phyloP scores from a whole-genome alignment of 2,113 vertebrate genomes.

The Sigmodon hispidus region DNA sequence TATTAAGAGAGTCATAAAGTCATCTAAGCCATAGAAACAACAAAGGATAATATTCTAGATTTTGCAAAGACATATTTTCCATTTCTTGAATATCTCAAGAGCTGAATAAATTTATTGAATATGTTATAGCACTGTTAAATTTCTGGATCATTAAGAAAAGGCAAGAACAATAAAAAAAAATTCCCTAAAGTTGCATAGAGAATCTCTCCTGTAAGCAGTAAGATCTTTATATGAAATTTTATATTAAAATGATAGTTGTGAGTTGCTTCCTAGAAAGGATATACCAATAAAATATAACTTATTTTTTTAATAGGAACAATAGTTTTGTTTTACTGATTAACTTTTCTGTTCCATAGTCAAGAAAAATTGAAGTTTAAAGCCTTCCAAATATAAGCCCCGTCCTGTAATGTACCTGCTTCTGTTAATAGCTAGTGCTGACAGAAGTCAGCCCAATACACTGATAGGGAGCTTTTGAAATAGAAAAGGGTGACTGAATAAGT shows the following conservation, averaged over 20 bases:
- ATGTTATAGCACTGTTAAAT: conserved; percentile 57
- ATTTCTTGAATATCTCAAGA: conserved; percentile 66
- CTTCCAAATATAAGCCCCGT: not conserved
- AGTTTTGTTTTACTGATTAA: conserved; percentile 1
- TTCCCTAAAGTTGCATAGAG: not conserved
- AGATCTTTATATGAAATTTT: not conserved
- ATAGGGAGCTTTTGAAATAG: not conserved
- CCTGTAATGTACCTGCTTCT: not conserved
- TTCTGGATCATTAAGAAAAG: conserved; percentile 41
- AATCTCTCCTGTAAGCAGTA: conserved; percentile 18
- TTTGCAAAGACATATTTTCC: conserved; percentile 62
- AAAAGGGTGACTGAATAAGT: not conserved
- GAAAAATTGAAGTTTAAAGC: not conserved
- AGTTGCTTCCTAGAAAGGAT: conserved; percentile 7
- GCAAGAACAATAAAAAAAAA: conserved; percentile 43
- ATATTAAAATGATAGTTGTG: not conserved
- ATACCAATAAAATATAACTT: not conserved
- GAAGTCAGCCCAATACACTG: not conserved
- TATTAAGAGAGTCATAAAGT: conserved; percentile 71
- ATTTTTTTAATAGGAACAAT: not conserved
- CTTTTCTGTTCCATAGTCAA: not conserved
- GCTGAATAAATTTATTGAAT: conserved; percentile 54
- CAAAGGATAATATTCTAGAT: conserved; percentile 50
- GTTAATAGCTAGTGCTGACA: not conserved
- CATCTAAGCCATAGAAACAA: conserved; percentile 60